Base-by-base conservation (phyloP, 2,113 vertebrate genomes). In the Cervus canadensis region DNA sequence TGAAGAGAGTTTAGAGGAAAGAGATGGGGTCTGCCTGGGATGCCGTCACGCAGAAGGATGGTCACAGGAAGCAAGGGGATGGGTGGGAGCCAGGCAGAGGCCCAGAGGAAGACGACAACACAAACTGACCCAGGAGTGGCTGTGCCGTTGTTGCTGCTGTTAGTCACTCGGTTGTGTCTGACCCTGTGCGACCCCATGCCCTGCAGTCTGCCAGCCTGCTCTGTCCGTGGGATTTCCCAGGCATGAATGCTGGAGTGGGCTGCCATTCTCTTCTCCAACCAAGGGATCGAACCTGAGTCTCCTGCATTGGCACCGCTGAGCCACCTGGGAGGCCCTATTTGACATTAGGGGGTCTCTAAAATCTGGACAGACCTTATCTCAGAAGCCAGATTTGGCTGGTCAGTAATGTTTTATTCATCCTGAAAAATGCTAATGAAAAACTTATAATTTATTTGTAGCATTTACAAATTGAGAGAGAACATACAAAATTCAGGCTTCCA, bases 121-220 rank as follows among this genome's bases (percentile, higher is more conserved):
- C 56, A 23, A 5, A 15, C 14, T 26, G 10, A 6, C 2, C 16
- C 17, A 4, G 43, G 15, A 48, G 28, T 11, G 7, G 19, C 8
- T 0, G 5, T 3, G n/a, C 67, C n/a, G 0, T 0, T 1, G 5
- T 1, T 21, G 17, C 56, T 57, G 56, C 67, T 23, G 0, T 40
- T 6, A 43, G 36, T 12, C 6, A 0, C 36, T 43, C 23, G 1
- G 36, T 7, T 4, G 1, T 6, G 36, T 43, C 36, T 12, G 67
- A 5, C 17, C 5, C 64, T 67, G 4, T 5, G n/a, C 4, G 4
- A 21, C n/a, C 36, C n/a, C 5, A 2, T 0, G 36, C 10, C 1
- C 71, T 14, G 36, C 6, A 3, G 36, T 2, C 64, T 2, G 8
- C 36, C 36, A 74, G 36, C 2, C 21, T 74, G 36, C 71, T 43